Evolutionary conservation across 2,797 vertebrate genomes (phyloP).

Genomic region (Bryconaethiops microstoma): DNA sequence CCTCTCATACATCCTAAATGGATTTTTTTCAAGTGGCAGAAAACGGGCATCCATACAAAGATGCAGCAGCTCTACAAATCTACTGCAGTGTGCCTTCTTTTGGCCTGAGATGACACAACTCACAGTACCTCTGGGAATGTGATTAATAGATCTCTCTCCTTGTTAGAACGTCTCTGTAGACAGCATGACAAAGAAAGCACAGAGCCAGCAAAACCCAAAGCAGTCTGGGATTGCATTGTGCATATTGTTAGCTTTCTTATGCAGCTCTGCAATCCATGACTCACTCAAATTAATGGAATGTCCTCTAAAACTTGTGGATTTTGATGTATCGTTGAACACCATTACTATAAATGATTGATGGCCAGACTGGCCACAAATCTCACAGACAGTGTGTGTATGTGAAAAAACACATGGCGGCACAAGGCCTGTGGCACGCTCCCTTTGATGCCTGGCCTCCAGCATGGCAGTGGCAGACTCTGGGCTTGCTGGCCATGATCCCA

Average conservation of each 20-base stretch:
- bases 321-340: not conserved
- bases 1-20: too few relatives aligned
- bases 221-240: not conserved
- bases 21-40: not conserved
- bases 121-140: constrained; percentile 4
- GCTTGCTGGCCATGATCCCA: constrained; percentile 60
- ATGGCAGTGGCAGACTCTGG: constrained; percentile 53
- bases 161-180: constrained; percentile 23
- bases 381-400: not conserved
- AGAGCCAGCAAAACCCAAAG: not conserved
- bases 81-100: constrained; percentile 12
- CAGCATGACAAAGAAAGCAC: constrained; percentile 2
- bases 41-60: not conserved
- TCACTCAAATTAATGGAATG: not conserved
- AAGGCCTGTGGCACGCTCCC: constrained; percentile 36
- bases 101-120: constrained; percentile 33
- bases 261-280: not conserved
- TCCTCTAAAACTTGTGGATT: constrained; percentile 20
- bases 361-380: constrained; percentile 18
- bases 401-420: not conserved
- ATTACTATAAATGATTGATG: constrained; percentile 9
- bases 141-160: constrained; percentile 35
- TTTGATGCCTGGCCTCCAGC: constrained; percentile 28
- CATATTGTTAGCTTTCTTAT: not conserved
- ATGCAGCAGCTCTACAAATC: constrained; percentile 24